Evolutionary conservation across 2,888 invertebrate genomes (phyloP).

Genomic region (Stegana nigrithorax): DNA sequence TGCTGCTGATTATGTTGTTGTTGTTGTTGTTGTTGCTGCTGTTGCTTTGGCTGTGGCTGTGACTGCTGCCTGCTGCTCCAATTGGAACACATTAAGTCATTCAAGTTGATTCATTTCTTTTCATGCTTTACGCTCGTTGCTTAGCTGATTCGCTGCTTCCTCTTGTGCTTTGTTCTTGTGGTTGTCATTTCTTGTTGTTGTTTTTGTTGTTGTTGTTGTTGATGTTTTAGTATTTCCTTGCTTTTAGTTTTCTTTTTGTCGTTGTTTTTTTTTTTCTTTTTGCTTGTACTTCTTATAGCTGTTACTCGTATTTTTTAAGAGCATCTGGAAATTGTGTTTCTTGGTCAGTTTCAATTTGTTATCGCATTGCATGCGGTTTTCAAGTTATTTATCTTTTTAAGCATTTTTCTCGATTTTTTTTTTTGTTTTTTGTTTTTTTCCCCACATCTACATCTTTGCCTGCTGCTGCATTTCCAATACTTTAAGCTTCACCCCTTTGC

Average conservation of each 20-base stretch:
- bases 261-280: slow-evolving; percentile 18
- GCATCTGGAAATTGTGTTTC: slow-evolving; percentile 43
- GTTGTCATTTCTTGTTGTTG: background rate
- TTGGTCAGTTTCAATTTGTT: slow-evolving; percentile 38
- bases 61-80: slow-evolving; percentile 24
- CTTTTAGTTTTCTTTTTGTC: slow-evolving; percentile 5
- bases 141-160: background rate
- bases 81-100: slow-evolving; percentile 37
- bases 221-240: slow-evolving; percentile 6
- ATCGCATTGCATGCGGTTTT: slow-evolving; percentile 32
- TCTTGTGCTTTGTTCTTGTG: too few relatives aligned
- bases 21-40: slow-evolving; percentile 10
- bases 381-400: slow-evolving; percentile 29
- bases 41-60: slow-evolving; percentile 18
- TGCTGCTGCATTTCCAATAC: background rate
- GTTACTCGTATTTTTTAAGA: slow-evolving; percentile 13
- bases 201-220: slow-evolving; percentile 14
- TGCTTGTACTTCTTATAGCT: slow-evolving; percentile 18
- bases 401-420: slow-evolving; percentile 35
- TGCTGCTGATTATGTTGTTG: slow-evolving; percentile 18
- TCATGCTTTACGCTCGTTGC: background rate
- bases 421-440: slow-evolving; percentile 3
- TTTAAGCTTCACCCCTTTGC: background rate
- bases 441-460: background rate
- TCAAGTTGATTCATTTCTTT: slow-evolving; percentile 30